phyloP scores from a whole-genome alignment of 1,140 invertebrate species.

The Mactra quadrangularis region DNA sequence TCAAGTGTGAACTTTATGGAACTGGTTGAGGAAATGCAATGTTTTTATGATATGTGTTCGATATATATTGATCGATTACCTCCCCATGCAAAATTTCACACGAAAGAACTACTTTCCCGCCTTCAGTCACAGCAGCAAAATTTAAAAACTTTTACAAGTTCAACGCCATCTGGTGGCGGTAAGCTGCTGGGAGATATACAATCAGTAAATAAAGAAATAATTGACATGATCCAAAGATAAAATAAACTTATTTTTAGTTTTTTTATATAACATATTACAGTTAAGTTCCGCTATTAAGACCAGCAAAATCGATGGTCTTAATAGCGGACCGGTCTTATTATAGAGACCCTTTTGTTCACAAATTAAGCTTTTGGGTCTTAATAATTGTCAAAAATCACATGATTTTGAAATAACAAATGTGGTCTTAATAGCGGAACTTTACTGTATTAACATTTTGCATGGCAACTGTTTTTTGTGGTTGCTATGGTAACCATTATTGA shows the following conservation, averaged over 20 bases:
- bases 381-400: no score
- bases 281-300: no score
- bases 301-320: no score
- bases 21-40: slow-evolving; percentile 80
- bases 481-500: no score
- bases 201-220: slow-evolving; percentile 91
- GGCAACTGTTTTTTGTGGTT: no score
- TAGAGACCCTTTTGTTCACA: no score
- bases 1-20: slow-evolving; percentile 80
- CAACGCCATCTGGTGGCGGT: slow-evolving; percentile 85
- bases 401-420: no score
- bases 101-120: slow-evolving; percentile 92
- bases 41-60: slow-evolving; percentile 79
- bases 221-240: slow-evolving; percentile 92
- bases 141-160: slow-evolving; percentile 88
- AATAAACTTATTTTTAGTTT: neutral
- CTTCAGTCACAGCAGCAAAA: slow-evolving; percentile 92
- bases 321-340: no score
- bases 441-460: no score
- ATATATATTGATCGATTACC: slow-evolving; percentile 85
- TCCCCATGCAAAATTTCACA: slow-evolving; percentile 94
- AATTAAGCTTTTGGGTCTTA: no score
- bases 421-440: no score
- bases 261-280: neutral
- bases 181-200: slow-evolving; percentile 88